Evolutionary conservation across 2,113 vertebrate species (phyloP).

Genomic region (Ondatra zibethicus): DNA sequence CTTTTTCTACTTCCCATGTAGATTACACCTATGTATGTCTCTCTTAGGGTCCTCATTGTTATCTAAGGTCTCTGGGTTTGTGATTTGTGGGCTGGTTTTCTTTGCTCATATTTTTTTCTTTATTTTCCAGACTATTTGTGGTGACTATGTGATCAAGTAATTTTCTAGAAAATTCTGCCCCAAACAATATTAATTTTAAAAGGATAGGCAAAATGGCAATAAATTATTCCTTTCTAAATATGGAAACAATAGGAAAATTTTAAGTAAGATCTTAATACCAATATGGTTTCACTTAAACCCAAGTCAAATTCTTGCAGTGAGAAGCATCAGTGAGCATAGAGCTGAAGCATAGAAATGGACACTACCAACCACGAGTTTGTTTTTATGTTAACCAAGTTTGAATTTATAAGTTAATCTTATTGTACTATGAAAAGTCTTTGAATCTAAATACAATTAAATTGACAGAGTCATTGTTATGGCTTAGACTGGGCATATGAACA

Average conservation of each 20-base stretch:
- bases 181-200: background rate
- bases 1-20: no score
- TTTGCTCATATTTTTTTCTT: background rate
- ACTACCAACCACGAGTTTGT: background rate
- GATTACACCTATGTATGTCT: no score
- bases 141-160: background rate
- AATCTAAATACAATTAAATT: slow-evolving; percentile 34
- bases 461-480: background rate
- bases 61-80: no score
- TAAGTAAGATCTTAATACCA: background rate
- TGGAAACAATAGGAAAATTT: background rate
- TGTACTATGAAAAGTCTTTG: background rate
- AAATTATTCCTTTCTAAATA: background rate
- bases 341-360: background rate
- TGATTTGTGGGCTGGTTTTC: no score
- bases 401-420: slow-evolving; percentile 38
- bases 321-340: background rate
- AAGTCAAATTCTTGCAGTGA: background rate
- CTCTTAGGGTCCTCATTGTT: no score
- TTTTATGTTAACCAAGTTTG: slow-evolving; percentile 6
- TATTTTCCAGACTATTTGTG: background rate
- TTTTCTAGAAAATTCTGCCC: background rate
- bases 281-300: background rate
- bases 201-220: background rate
- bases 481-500: slow-evolving; percentile 57